These are phyloP conservation scores for Coelinius sp. DNA, from an alignment of 2,888 invertebrate species.

Conservation along the genomic window DNA sequence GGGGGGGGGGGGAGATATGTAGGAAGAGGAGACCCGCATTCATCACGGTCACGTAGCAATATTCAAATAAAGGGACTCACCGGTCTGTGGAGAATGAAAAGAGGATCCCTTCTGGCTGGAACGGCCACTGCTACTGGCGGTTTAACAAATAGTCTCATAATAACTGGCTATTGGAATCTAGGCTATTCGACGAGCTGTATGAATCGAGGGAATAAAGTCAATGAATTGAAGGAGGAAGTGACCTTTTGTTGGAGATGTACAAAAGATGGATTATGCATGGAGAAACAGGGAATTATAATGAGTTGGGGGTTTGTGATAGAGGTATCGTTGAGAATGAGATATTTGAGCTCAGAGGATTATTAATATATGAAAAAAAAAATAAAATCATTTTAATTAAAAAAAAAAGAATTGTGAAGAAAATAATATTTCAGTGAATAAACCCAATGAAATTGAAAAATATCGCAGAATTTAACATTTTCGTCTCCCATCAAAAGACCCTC, in stretches of 20 bases:
- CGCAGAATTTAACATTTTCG: background rate
- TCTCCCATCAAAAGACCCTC: background rate
- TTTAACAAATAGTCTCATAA: conserved; percentile 33
- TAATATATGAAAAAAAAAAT: too few species aligned
- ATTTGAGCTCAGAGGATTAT: background rate
- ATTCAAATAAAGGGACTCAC: conserved; percentile 53
- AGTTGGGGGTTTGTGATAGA: background rate
- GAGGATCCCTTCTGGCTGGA: background rate
- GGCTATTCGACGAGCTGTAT: background rate
- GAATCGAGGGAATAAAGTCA: background rate
- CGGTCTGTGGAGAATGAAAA: background rate
- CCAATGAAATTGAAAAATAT: background rate
- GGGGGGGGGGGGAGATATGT: background rate
- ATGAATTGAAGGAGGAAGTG: background rate
- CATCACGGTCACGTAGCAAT: conserved; percentile 53
- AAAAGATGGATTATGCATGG: background rate
- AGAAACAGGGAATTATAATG: background rate
- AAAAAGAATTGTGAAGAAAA: too few species aligned
- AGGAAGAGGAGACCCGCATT: conserved; percentile 22
- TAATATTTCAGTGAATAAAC: too few species aligned
- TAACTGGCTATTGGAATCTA: conserved; percentile 10
- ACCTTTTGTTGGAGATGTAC: background rate
- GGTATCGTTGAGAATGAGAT: background rate
- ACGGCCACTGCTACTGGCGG: conserved; percentile 4
- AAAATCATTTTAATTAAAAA: too few species aligned